phyloP scores from a whole-genome alignment of 2,797 vertebrate species.

The Podarcis lilfordi region DNA sequence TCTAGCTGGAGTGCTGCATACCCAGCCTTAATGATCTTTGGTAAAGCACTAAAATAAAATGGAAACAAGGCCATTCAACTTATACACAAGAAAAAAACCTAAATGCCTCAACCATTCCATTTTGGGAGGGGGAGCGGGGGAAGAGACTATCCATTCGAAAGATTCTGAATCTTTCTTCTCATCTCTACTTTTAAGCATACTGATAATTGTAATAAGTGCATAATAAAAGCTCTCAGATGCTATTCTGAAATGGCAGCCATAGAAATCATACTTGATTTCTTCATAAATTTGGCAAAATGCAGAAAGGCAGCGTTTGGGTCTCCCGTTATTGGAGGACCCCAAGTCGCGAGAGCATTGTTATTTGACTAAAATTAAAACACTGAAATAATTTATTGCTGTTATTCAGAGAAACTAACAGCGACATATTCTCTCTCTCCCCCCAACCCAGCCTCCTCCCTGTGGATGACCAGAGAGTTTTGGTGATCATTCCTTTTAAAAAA shows the following conservation, averaged over 20 bases:
- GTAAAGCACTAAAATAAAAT: constrained; percentile 87
- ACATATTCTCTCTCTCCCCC: constrained; percentile 61
- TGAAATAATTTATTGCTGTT: constrained; percentile 75
- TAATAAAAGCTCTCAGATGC: constrained; percentile 49
- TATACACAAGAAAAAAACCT: constrained; percentile 59
- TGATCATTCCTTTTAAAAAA: constrained; percentile 84
- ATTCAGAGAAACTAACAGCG: constrained; percentile 73
- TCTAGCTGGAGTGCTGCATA: constrained; percentile 96
- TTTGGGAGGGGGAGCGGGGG: constrained; percentile 49
- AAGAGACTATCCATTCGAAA: constrained; percentile 57
- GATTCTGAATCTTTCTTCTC: constrained; percentile 37
- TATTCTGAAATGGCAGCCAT: constrained; percentile 56
- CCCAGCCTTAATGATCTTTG: constrained; percentile 98
- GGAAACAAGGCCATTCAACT: constrained; percentile 76
- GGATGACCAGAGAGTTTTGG: constrained; percentile 82
- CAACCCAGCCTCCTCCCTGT: constrained; percentile 50
- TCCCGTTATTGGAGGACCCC: constrained; percentile 56
- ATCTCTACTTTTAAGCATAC: constrained; percentile 54
- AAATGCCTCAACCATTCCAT: constrained; percentile 60
- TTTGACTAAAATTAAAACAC: constrained; percentile 72
- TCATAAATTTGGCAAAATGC: constrained; percentile 53
- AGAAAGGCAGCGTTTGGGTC: constrained; percentile 51
- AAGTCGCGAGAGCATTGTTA: constrained; percentile 65
- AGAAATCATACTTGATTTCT: constrained; percentile 63
- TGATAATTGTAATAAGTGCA: constrained; percentile 50